Evolutionary conservation across 1,140 invertebrate species (phyloP), one percentile per base, ranked within the genome.

Genomic region (Heliconius melpomene): DNA sequence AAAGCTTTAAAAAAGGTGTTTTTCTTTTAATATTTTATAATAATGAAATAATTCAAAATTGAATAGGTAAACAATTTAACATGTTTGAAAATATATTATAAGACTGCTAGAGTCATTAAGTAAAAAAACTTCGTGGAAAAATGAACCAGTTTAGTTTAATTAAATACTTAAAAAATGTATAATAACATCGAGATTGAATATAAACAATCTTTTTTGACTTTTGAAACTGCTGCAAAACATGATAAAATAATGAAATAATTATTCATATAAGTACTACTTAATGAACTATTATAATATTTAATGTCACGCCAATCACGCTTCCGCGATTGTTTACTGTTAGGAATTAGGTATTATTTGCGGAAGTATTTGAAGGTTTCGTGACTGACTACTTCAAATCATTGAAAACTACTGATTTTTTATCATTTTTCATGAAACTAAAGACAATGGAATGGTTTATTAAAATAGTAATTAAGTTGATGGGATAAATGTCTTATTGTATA

Each of bases 251-350:
- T 66, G 11, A 26, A 66, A 66, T 26, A 29, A 16, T 66, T 29
- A 66, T 66, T 66, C 60, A 29, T 29, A 9, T 0, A 29, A 66
- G 13, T 26, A 29, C 23, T 29, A 29, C 60, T 7, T 57, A 57
- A 66, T 26, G 11, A 66, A 11, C 9, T 66, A 66, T 66, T 66
- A 66, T 66, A 11, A 13, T 26, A 16, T 66, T 66, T 66, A 66
- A 29, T 66, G 60, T 66, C 60, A 66, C 60, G 60, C 26, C 60
- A 66, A 29, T 29, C 60, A 66, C 29, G 29, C 60, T 66, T 66
- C 60, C 60, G 8, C 5, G 60, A 66, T 29, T 66, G 18, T 52
- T 52, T 52, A 66, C 26, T 66, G n/a, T 66, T 66, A 66, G 60
- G 60, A 66, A 66, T 66, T 66, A 29, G 60, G 54, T 20, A 66